These are phyloP conservation scores for Heterodera filipjevi DNA, from an alignment of 2,888 invertebrate species.

Conservation along the genomic window DNA sequence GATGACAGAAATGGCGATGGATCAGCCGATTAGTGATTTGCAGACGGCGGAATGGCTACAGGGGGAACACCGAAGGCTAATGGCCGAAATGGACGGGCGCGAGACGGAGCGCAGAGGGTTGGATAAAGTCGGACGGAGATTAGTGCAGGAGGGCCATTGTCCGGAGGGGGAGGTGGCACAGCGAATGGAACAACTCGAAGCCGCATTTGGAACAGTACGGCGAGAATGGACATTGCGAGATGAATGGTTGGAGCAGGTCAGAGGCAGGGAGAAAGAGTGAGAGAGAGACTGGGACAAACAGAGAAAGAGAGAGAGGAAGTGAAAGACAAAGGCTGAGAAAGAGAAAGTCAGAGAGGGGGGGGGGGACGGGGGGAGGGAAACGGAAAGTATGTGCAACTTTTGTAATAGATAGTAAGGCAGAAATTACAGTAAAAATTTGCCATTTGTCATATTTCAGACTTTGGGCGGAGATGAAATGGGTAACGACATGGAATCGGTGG, in stretches of 20 bases:
- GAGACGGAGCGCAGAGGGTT: conserved; percentile 80
- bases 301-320: background rate
- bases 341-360: background rate
- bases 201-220: conserved; percentile 79
- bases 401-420: too few relatives aligned
- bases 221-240: conserved; percentile 87
- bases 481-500: conserved; percentile 79
- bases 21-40: conserved; percentile 77
- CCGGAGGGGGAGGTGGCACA: conserved; percentile 70
- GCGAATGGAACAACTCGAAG: conserved; percentile 72
- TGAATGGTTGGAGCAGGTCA: conserved; percentile 71
- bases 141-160: conserved; percentile 84
- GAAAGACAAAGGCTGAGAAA: background rate
- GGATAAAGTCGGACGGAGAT: conserved; percentile 78
- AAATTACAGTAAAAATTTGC: too few relatives aligned
- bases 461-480: conserved; percentile 86
- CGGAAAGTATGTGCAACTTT: background rate
- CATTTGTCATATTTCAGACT: conserved; percentile 71
- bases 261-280: too few relatives aligned
- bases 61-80: conserved; percentile 78
- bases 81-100: conserved; percentile 84
- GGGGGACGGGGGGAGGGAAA: background rate
- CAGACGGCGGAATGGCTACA: conserved; percentile 69
- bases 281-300: too few relatives aligned
- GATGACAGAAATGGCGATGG: conserved; percentile 78